These are phyloP conservation scores for Scaeva pyrastri DNA, from an alignment of 2,888 invertebrate species.

Conservation along the genomic window DNA sequence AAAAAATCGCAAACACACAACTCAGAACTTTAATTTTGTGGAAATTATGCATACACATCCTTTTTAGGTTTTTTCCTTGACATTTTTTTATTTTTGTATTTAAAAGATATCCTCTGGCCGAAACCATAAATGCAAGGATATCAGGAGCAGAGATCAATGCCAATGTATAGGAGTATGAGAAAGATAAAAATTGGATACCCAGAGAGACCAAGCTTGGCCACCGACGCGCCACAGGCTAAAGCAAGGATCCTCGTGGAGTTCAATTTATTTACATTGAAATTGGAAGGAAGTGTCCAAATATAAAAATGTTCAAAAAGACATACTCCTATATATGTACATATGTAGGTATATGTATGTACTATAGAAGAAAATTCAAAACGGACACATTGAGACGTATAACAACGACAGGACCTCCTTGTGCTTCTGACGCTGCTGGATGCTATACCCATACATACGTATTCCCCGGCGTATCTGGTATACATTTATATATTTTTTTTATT, in stretches of 20 bases:
- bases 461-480: neutral
- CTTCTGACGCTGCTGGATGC: constrained; percentile 1
- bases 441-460: neutral
- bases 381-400: constrained; percentile 73
- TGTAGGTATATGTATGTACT: too few species aligned
- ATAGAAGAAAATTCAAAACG: constrained; percentile 48
- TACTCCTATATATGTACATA: neutral
- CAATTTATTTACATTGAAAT: constrained; percentile 76
- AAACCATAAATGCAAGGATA: constrained; percentile 67
- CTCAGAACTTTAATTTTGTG: constrained; percentile 72
- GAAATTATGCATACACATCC: constrained; percentile 75
- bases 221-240: constrained; percentile 31
- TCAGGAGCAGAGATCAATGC: constrained; percentile 71
- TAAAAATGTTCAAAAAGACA: constrained; percentile 65
- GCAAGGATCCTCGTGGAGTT: constrained; percentile 60
- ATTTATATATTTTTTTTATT: neutral
- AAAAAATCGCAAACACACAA: constrained; percentile 67
- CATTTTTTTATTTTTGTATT: constrained; percentile 7
- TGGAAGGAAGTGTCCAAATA: constrained; percentile 75
- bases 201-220: neutral
- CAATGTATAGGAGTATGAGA: constrained; percentile 40
- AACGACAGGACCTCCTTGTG: constrained; percentile 58
- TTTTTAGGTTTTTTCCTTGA: constrained; percentile 30
- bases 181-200: constrained; percentile 50
- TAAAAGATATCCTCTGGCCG: constrained; percentile 63